Conservation (phyloP, 1,140 invertebrate genomes). For the Xylocopa sonorina region DNA sequence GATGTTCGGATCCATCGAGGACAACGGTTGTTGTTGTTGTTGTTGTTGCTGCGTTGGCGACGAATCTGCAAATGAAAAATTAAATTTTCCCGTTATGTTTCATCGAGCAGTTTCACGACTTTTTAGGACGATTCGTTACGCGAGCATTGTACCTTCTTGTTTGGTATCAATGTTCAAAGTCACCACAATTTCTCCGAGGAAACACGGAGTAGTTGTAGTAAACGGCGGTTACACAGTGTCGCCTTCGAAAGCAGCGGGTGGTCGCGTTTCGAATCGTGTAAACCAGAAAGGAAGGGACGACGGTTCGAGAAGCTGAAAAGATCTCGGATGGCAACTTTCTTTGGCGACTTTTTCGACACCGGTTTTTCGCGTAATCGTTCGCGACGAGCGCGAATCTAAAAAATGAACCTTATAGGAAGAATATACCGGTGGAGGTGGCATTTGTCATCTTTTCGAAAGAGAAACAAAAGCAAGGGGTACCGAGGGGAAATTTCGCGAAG, state of each 20-base stretch:
- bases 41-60: constrained; percentile 45
- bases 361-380: no score
- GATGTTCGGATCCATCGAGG: constrained; percentile 85
- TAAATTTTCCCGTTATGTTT: background rate
- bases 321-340: background rate
- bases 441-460: constrained; percentile 3
- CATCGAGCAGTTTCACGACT: no score
- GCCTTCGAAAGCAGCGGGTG: background rate
- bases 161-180: background rate
- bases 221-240: constrained; percentile 15
- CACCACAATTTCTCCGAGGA: background rate
- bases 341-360: no score
- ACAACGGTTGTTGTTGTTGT: constrained; percentile 66
- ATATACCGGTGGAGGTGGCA: background rate
- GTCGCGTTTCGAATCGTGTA: constrained; percentile 12
- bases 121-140: no score
- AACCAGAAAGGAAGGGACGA: background rate
- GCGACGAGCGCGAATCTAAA: no score
- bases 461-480: background rate
- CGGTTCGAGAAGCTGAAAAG: background rate
- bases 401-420: no score
- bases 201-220: background rate
- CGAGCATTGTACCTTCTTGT: background rate
- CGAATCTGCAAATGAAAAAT: background rate
- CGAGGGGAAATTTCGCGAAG: background rate